Evolutionary conservation across 2,113 vertebrate genomes (phyloP).

Genomic region (Malurus alboscapulatus): DNA sequence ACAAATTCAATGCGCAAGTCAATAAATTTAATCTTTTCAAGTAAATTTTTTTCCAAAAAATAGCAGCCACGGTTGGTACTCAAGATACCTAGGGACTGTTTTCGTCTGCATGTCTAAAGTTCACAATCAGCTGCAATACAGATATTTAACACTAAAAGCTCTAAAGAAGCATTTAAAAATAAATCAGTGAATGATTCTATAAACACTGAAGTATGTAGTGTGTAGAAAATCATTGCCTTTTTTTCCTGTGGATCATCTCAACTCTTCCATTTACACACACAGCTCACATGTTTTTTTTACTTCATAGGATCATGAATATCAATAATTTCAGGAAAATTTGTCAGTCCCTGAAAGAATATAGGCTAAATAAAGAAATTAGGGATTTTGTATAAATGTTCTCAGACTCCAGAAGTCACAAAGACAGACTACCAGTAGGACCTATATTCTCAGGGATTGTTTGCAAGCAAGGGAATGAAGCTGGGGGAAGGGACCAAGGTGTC

Average conservation of each 20-base stretch:
- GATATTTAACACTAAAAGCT: neutral
- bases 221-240: neutral
- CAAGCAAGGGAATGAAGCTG: neutral
- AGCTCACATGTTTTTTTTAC: neutral
- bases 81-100: neutral
- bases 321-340: neutral
- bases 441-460: neutral
- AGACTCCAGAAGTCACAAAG: neutral
- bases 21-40: neutral
- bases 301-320: neutral
- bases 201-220: neutral
- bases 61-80: neutral
- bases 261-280: neutral
- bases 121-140: neutral
- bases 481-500: neutral
- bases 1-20: neutral
- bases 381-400: neutral
- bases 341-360: neutral
- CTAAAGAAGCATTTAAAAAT: neutral
- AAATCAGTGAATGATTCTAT: neutral
- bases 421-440: neutral
- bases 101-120: neutral
- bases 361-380: neutral
- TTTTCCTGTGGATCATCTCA: neutral
- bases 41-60: neutral